Conservation (phyloP, 1,140 invertebrate species). For the Glossosoma conforme region DNA sequence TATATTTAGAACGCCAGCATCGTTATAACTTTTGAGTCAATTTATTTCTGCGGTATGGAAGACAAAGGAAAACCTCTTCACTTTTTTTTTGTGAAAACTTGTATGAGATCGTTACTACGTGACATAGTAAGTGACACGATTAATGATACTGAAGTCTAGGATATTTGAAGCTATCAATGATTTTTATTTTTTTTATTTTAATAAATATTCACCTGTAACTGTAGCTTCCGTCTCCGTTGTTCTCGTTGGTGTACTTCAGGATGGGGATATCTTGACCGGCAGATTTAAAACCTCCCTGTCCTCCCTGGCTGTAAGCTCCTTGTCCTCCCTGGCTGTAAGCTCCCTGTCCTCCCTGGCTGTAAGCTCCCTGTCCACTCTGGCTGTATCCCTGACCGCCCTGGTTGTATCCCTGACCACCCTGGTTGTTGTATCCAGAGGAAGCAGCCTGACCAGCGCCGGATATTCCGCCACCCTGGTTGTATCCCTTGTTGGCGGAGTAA, state of each 20-base stretch:
- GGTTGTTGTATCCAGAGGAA: not conserved
- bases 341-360: not conserved
- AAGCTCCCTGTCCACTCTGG: conserved; percentile 11
- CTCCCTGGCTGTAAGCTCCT: conserved; percentile 4
- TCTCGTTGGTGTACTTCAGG: conserved; percentile 33
- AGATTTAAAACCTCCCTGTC: conserved; percentile 14
- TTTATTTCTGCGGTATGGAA: no score
- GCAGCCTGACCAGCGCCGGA: conserved; percentile 7
- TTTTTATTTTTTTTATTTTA: no score
- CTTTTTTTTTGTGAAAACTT: not conserved
- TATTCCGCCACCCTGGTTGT: conserved; percentile 1
- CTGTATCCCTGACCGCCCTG: conserved; percentile 17
- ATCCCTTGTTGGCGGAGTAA: conserved; percentile 8
- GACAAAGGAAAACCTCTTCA: no score
- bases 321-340: not conserved
- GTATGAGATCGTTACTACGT: not conserved
- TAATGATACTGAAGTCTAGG: not conserved
- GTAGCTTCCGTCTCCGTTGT: conserved; percentile 39
- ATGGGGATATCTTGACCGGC: conserved; percentile 30
- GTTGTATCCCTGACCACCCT: not conserved
- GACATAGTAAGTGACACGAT: not conserved
- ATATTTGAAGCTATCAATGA: no score
- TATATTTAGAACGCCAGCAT: no score
- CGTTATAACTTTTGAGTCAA: no score
- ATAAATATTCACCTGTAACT: conserved; percentile 31